Evolutionary conservation across 2,888 invertebrate species (phyloP).

Genomic region (Drosophila gaucha): DNA sequence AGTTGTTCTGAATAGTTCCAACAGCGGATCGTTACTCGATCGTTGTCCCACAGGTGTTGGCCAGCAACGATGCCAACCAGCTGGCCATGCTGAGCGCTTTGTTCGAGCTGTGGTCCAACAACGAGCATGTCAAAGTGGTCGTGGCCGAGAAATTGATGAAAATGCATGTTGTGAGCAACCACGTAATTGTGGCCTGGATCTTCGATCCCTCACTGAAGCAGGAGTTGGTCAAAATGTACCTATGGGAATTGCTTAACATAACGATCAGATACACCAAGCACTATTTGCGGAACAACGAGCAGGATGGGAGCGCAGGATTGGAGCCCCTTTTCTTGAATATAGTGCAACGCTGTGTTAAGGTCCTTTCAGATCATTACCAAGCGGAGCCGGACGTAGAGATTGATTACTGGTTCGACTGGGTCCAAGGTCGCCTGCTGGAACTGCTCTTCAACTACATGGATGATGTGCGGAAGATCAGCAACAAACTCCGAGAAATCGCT

Average conservation of each 20-base stretch:
- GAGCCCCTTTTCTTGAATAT: conserved; percentile 36
- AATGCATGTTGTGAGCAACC: conserved; percentile 24
- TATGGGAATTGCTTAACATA: conserved; percentile 52
- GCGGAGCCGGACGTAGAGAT: neutral
- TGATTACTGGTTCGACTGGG: conserved; percentile 56
- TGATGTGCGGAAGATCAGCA: conserved; percentile 26
- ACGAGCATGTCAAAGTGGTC: conserved; percentile 46
- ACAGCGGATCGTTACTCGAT: neutral
- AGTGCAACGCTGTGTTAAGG: conserved; percentile 14
- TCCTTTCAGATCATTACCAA: conserved; percentile 19
- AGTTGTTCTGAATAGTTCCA: neutral
- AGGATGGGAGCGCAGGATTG: neutral
- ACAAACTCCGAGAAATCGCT: conserved; percentile 20
- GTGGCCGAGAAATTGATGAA: conserved; percentile 40
- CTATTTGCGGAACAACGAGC: neutral
- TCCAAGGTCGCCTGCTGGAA: conserved; percentile 46
- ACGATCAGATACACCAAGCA: conserved; percentile 23
- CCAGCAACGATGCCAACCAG: conserved; percentile 16
- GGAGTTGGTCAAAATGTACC: conserved; percentile 52
- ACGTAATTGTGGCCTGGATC: conserved; percentile 38
- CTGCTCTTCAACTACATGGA: conserved; percentile 40
- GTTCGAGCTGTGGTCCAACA: conserved; percentile 54
- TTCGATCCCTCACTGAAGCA: conserved; percentile 29
- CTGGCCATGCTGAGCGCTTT: conserved; percentile 34
- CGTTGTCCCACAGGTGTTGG: conserved; percentile 26